phyloP scores from a whole-genome alignment of 2,113 vertebrate genomes.

The Lampris megalopsis region DNA sequence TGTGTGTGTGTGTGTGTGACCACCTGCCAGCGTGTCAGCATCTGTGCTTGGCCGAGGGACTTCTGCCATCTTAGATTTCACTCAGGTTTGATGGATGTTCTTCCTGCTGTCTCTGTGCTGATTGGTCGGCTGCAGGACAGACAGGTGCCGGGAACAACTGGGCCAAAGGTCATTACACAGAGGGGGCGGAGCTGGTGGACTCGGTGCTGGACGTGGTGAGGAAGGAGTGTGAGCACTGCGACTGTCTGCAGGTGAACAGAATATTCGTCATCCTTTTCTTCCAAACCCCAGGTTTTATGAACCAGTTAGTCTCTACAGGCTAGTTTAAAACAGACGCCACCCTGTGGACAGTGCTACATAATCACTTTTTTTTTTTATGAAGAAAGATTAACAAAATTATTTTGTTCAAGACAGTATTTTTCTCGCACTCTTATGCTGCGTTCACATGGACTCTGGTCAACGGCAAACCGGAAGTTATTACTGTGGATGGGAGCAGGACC shows the following conservation, averaged over 20 bases:
- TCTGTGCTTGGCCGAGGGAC: background rate
- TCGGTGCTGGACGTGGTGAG: slow-evolving; percentile 90
- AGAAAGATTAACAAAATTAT: no score
- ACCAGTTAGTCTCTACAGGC: no score
- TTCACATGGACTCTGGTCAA: no score
- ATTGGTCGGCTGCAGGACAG: slow-evolving; percentile 84
- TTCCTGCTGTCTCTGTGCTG: slow-evolving; percentile 14
- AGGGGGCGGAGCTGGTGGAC: slow-evolving; percentile 94
- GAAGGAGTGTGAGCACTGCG: slow-evolving; percentile 92
- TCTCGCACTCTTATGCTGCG: no score
- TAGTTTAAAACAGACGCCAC: no score
- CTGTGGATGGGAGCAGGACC: no score
- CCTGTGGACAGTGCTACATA: no score
- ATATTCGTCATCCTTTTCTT: no score
- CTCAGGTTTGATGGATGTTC: slow-evolving; percentile 1
- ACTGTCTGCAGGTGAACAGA: slow-evolving; percentile 84
- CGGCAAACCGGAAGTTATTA: no score
- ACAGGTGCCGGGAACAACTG: slow-evolving; percentile 96
- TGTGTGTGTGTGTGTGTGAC: background rate
- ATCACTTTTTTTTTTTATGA: no score
- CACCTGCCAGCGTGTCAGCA: background rate
- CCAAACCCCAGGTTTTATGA: no score
- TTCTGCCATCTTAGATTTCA: background rate
- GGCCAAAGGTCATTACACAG: slow-evolving; percentile 96
- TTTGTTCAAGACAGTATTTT: no score